These are phyloP conservation scores for Danaus chrysippus DNA, from an alignment of 2,888 invertebrate genomes.

Conservation along the genomic window DNA sequence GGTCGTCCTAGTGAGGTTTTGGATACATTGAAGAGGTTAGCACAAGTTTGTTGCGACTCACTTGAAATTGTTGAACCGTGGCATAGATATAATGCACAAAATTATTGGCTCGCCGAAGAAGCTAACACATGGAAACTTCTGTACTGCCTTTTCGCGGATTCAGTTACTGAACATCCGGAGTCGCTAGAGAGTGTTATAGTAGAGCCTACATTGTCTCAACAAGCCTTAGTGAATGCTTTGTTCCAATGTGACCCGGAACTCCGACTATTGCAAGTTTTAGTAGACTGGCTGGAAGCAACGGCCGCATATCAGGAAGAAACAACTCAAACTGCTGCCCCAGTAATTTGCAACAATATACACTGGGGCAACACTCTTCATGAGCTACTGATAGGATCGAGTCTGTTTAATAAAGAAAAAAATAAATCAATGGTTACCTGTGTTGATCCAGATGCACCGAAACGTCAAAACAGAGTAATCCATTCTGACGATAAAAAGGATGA, in stretches of 20 bases:
- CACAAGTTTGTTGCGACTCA: slow-evolving; percentile 81
- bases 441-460: slow-evolving; percentile 93
- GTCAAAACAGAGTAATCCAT: slow-evolving; percentile 88
- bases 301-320: slow-evolving; percentile 88
- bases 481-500: slow-evolving; percentile 92
- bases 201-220: slow-evolving; percentile 62
- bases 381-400: slow-evolving; percentile 74
- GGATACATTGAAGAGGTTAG: slow-evolving; percentile 81
- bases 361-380: slow-evolving; percentile 96
- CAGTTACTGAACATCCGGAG: slow-evolving; percentile 80
- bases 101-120: slow-evolving; percentile 86
- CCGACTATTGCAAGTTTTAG: slow-evolving; percentile 88
- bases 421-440: slow-evolving; percentile 81
- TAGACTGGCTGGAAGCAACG: slow-evolving; percentile 95
- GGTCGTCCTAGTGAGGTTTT: slow-evolving; percentile 75
- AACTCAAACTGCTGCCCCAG: slow-evolving; percentile 64
- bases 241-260: slow-evolving; percentile 76
- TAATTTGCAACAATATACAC: slow-evolving; percentile 82
- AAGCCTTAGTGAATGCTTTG: slow-evolving; percentile 58
- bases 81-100: slow-evolving; percentile 70
- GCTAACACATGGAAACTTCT: slow-evolving; percentile 93
- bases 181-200: slow-evolving; percentile 68
- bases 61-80: slow-evolving; percentile 74
- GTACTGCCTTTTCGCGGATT: slow-evolving; percentile 89
- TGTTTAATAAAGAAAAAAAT: slow-evolving; percentile 69